Base-by-base conservation (phyloP, 2,113 vertebrate species). In the Rhineura floridana region DNA sequence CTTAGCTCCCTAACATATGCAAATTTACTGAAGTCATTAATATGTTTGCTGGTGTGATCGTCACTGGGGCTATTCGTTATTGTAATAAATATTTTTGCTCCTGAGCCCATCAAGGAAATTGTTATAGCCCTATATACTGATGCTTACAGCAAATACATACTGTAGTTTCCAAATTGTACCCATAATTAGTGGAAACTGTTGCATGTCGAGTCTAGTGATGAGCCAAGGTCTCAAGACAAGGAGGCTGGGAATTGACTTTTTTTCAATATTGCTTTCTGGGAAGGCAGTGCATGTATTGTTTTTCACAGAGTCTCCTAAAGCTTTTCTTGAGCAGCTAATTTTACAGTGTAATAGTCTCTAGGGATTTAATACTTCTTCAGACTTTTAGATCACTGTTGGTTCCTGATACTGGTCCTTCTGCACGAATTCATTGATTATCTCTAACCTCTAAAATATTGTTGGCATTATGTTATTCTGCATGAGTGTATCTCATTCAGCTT, bases 141-240 rank as follows among this genome's bases (percentile, higher is more conserved):
- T 90, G 80, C 73, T 92, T 91, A 93, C 93, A 95, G 84, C 88
- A 94, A 93, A 13, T 92, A 93, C 93, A 65, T 85, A 88, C 82
- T 88, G 83, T 87, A 83, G 86, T 90, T 90, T 91, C 90, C 90
- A 94, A 91, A 94, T 93, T 93, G 84, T 84, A 81, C 75, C 88
- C 89, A 59, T 94, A 94, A 95, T 95, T 93, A 95, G 88, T 79
- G 52, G 90, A 84, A 94, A 86, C 44, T 89, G 91, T 94, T 94
- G 94, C 93, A 81, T 89, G 93, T 91, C 94, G 92, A 89, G 84
- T 92, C 85, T 70, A 62, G 93, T 92, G 92, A 83, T 72, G 90
- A 91, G 89, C 28, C 21, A 73, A 63, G 70, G 86, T 86, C 90
- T 77, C 87, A 33, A 77, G 84, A 94, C 81, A 85, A 89, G 93